Evolutionary conservation across 2,888 invertebrate genomes (phyloP).

Genomic region (Odontomyia ornata): DNA sequence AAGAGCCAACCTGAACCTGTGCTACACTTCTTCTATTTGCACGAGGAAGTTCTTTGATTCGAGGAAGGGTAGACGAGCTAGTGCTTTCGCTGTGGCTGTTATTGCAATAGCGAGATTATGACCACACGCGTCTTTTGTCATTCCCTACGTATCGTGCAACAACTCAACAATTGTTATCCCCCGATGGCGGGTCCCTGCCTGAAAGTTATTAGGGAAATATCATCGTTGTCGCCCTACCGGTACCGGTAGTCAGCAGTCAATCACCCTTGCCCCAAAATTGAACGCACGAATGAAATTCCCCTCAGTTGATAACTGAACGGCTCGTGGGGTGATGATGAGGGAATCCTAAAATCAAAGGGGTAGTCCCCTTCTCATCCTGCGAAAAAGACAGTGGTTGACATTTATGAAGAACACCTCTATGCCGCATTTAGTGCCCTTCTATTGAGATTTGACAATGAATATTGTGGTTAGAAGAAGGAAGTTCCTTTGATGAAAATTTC

Average conservation of each 20-base stretch:
- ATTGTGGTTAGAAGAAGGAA: neutral
- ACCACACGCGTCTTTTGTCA: conserved; percentile 38
- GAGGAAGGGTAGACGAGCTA: conserved; percentile 11
- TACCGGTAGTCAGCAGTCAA: neutral
- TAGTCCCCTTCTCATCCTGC: conserved; percentile 20
- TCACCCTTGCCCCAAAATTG: conserved; percentile 37
- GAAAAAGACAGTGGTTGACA: conserved; percentile 22
- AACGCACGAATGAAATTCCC: neutral
- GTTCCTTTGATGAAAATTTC: neutral
- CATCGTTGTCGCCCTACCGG: neutral
- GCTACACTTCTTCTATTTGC: conserved; percentile 8
- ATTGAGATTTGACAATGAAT: conserved; percentile 11
- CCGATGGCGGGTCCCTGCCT: conserved; percentile 12
- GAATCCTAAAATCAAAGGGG: conserved; percentile 26
- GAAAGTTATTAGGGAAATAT: neutral
- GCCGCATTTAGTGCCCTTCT: neutral
- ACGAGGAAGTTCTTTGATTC: conserved; percentile 15
- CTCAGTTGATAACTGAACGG: conserved; percentile 6
- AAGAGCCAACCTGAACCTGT: conserved; percentile 15
- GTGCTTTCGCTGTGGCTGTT: neutral
- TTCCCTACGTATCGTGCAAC: conserved; percentile 22
- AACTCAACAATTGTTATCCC: conserved; percentile 11
- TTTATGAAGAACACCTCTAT: conserved; percentile 27
- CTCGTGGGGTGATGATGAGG: conserved; percentile 9
- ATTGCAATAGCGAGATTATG: conserved; percentile 13